Evolutionary conservation across 2,797 vertebrate species (phyloP), one percentile per base, ranked within the genome.

Genomic region (Melanotaenia pygmaea): DNA sequence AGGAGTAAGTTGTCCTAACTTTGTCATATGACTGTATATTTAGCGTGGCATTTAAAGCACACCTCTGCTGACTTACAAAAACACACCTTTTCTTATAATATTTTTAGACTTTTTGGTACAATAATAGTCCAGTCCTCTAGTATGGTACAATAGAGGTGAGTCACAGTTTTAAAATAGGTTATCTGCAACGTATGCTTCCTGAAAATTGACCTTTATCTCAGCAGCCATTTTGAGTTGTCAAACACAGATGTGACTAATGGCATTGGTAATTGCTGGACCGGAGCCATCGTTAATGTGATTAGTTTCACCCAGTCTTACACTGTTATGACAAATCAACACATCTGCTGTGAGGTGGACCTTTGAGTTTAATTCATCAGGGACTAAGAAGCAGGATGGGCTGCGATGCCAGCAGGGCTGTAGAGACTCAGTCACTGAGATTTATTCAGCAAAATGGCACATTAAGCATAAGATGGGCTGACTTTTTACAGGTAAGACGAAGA

Each of bases 131-230:
- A 24, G 3, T 51, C 9, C 51, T 28, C 24, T 0, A 14, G 51
- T 28, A 53, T 53, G 50, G 4, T 12, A 12, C 50, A 53, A 11
- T 14, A 6, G 13, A 16, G 26, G 45, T n/a, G 45, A 50, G n/a
- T 50, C 20, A 54, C 3, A 7, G 51, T 54, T 22, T 69, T 51
- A 62, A 9, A 57, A 54, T 47, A 53, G 3, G 30, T 34, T 0
- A 43, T n/a, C 6, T 14, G 22, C 30, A 47, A 9, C 45, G 54
- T 58, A 5, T 59, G 14, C 24, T 40, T 38, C 35, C 22, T 30
- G 11, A 47, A 63, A 65, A 84, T 70, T 45, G 63, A 35, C 62
- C 62, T 40, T 81, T 64, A 62, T 61, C 58, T 66, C 73, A 16
- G 70, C 50, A 57, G 58, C 45, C 51, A 1, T 59, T 79, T 59